Evolutionary conservation across 2,797 vertebrate genomes (phyloP).

Genomic region (Acanthis flammea): DNA sequence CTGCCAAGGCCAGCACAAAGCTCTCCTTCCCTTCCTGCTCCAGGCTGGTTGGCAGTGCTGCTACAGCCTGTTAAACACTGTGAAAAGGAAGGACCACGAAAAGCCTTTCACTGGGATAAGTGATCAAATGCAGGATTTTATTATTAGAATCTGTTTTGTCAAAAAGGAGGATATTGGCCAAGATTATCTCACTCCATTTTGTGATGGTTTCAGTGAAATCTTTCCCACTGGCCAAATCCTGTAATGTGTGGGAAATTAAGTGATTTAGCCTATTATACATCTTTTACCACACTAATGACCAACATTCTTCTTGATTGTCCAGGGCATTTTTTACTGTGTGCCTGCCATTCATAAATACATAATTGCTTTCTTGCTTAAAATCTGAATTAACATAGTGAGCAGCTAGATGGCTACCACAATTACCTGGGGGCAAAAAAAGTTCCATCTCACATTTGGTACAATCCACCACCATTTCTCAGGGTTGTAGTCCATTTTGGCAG

Average conservation of each 20-base stretch:
- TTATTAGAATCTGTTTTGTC: slow-evolving; percentile 32
- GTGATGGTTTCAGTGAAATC: background rate
- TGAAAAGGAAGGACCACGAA: slow-evolving; percentile 18
- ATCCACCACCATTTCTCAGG: background rate
- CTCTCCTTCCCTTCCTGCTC: background rate
- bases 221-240: background rate
- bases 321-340: background rate
- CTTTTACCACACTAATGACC: background rate
- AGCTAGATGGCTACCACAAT: background rate
- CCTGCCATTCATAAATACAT: background rate
- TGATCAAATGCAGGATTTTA: background rate
- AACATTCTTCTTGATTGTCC: background rate
- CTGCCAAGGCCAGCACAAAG: slow-evolving; percentile 8
- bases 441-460: background rate
- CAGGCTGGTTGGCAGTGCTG: background rate
- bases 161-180: slow-evolving; percentile 22
- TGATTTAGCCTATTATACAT: slow-evolving; percentile 25
- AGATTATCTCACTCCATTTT: slow-evolving; percentile 18
- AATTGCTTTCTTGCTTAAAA: background rate
- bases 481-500: background rate
- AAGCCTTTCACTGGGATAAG: background rate
- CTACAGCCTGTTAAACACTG: background rate
- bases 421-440: background rate
- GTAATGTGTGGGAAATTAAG: slow-evolving; percentile 20
- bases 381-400: background rate